Evolutionary conservation across 2,888 invertebrate genomes (phyloP), one percentile per base, ranked within the genome.

Genomic region (Amorpha juglandis): DNA sequence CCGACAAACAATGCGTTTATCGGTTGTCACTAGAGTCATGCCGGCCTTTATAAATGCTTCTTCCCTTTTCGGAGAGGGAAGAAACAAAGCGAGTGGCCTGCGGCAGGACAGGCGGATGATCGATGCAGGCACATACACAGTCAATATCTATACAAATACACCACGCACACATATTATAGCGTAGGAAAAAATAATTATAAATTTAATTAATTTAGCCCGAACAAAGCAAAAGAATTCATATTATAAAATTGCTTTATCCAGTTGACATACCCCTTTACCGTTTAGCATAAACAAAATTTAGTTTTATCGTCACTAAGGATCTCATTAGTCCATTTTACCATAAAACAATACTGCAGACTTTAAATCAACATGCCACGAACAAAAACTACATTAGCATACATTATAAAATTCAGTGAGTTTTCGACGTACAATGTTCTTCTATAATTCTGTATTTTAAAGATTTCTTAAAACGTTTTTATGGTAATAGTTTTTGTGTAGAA

Each of bases 311-410:
- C 52, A 33, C 65, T 16, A 47, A 63, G 71, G 66, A 71, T 69
- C 72, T 75, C 69, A 73, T 76, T 72, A 74, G 70, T 67, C 64
- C 70, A 69, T 55, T 72, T 68, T 63, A 68, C 48, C 65, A 52
- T 71, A 67, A 72, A 74, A 74, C 72, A 75, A 74, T 73, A 68
- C 74, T 70, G 67, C 66, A 66, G 70, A 70, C 65, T 74, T 78
- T 71, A 71, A 76, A 77, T 75, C 74, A 76, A 71, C 73, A 68
- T 69, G 70, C 71, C 68, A 66, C 62, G 71, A 72, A 71, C 72
- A 69, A 72, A 72, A 71, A 73, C 73, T 73, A 68, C 69, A 76
- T 79, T 76, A 66, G 62, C 77, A 76, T 77, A 74, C 70, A 77
- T 76, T 76, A 72, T 70, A 67, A 63, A 62, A 63, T 63, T 69